Evolutionary conservation across 2,888 invertebrate species (phyloP).

Genomic region (Agonum fuliginosum): DNA sequence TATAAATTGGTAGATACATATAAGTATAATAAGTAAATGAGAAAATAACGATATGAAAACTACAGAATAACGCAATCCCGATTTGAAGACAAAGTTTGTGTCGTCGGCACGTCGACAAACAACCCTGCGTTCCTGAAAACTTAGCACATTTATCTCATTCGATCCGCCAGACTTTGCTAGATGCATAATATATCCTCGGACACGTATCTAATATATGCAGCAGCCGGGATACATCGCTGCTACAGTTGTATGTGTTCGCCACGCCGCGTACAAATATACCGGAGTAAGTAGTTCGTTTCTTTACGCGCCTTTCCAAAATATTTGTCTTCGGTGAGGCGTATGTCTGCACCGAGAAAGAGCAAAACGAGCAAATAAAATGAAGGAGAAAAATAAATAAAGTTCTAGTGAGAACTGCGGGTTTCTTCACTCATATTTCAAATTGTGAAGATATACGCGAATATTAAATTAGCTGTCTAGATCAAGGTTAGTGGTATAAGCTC

Average conservation of each 20-base stretch:
- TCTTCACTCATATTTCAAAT: too few relatives aligned
- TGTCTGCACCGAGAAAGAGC: neutral
- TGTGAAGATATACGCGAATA: too few relatives aligned
- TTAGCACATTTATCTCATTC: slow-evolving; percentile 47
- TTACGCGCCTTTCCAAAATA: slow-evolving; percentile 13
- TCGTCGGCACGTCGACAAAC: slow-evolving; percentile 33
- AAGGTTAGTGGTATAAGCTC: too few relatives aligned
- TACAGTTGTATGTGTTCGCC: neutral
- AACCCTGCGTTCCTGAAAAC: slow-evolving; percentile 19
- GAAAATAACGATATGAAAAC: too few relatives aligned
- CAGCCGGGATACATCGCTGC: slow-evolving; percentile 20
- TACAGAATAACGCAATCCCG: too few relatives aligned
- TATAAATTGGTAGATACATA: too few relatives aligned
- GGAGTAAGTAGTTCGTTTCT: neutral
- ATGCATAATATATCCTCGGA: slow-evolving; percentile 40
- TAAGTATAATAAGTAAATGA: too few relatives aligned
- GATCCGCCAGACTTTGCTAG: slow-evolving; percentile 26
- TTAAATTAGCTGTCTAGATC: too few relatives aligned
- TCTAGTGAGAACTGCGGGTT: too few relatives aligned
- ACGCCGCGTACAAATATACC: slow-evolving; percentile 22
- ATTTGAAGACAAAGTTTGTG: too few relatives aligned
- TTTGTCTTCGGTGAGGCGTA: neutral
- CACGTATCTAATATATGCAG: slow-evolving; percentile 58
- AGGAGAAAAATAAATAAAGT: too few relatives aligned
- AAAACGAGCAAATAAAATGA: neutral